Evolutionary conservation across 2,888 invertebrate genomes (phyloP), one percentile per base, ranked within the genome.

Genomic region (Tetheella fluctuosa): DNA sequence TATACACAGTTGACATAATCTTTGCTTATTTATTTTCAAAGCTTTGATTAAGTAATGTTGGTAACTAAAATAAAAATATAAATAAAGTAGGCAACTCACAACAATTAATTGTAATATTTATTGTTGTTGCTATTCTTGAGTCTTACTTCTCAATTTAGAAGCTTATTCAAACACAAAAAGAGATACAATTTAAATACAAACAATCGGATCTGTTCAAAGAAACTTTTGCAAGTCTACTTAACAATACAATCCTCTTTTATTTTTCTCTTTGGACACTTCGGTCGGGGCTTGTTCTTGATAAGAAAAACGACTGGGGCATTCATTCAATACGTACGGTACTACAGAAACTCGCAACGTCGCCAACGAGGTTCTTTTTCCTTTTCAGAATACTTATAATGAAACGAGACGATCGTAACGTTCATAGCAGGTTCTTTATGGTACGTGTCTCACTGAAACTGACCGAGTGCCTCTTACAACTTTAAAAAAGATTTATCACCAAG

Each of bases 211-310:
- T 55, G 7, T 55, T 13, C 34, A 37, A 34, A 37, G 10, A 55
- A 55, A 23, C 37, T 55, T 48, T 34, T 34, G 20, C 55, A 55
- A 55, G 37, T 54, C 34, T 20, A 34, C 55, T 55, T 20, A 55
- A 55, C 55, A 55, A 55, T 55, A 55, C 55, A 63, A 61, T 67
- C 60, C 10, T 37, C 37, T 54, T 60, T 54, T 42, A 57, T 53
- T 52, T 58, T 67, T 62, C 59, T 68, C 57, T 60, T 70, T 62
- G 59, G 61, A 61, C 65, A 64, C 62, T 67, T 65, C 12, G 54
- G 54, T 63, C 57, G 59, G 20, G 37, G 39, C 28, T 23, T 60
- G 59, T 62, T 64, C 62, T 56, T 59, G 60, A 61, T 61, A 70
- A 62, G 64, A 54, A 55, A 55, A 55, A 55, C 54, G 54, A 34